Percentiles rank a stretch among this genome's conserved stretches.
These are phyloP conservation scores for Eretmocerus hayati DNA, from an alignment of 2,888 invertebrate genomes.

Conservation along the genomic window DNA sequence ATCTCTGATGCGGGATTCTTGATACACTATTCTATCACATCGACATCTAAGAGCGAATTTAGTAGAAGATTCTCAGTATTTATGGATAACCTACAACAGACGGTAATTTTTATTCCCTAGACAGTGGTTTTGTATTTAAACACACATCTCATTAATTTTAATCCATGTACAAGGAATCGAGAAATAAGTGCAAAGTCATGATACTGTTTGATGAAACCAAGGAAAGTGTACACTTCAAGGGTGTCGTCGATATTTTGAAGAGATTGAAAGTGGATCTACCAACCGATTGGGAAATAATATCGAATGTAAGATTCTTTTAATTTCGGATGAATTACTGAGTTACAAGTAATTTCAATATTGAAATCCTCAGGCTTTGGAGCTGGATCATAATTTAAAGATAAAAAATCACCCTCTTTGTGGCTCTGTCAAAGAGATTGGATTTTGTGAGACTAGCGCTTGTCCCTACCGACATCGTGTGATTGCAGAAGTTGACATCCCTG, in stretches of 20 bases:
- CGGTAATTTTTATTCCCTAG: no score
- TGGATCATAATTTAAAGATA: slow-evolving; percentile 47
- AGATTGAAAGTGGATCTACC: slow-evolving; percentile 39
- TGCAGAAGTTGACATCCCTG: slow-evolving; percentile 50
- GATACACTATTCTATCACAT: slow-evolving; percentile 66
- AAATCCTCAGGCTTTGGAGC: slow-evolving; percentile 26
- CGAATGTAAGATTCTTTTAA: slow-evolving; percentile 42
- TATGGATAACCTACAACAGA: slow-evolving; percentile 57
- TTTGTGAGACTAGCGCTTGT: slow-evolving; percentile 57
- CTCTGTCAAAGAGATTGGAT: slow-evolving; percentile 58
- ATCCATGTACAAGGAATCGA: slow-evolving; percentile 1
- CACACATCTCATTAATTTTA: slow-evolving; percentile 25
- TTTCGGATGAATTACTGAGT: no score
- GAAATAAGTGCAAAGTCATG: slow-evolving; percentile 43
- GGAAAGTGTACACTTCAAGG: slow-evolving; percentile 53
- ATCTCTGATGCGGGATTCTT: slow-evolving; percentile 61
- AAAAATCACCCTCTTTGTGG: slow-evolving; percentile 54
- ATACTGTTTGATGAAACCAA: slow-evolving; percentile 57
- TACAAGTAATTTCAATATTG: no score
- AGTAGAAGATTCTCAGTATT: slow-evolving; percentile 63
- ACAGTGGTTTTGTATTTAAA: no score
- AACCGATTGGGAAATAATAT: slow-evolving; percentile 33
- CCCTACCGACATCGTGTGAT: slow-evolving; percentile 56
- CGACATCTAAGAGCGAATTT: slow-evolving; percentile 58
- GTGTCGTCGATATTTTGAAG: slow-evolving; percentile 55